Evolutionary conservation across 2,888 invertebrate species (phyloP).

Genomic region (Lasioglossum vierecki): DNA sequence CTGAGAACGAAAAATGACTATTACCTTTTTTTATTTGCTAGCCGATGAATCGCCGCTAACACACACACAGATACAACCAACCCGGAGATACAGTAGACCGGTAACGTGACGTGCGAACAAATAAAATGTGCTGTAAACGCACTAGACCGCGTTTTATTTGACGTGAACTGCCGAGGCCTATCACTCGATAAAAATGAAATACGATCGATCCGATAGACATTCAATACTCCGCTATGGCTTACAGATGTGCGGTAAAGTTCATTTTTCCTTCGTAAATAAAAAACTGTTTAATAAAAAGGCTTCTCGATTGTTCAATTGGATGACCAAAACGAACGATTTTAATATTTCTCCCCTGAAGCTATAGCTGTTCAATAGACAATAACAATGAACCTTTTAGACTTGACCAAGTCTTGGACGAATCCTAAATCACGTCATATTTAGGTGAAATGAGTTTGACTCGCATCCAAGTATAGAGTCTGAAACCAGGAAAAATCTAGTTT

Average conservation of each 20-base stretch:
- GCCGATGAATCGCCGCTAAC: background rate
- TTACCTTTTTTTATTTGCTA: background rate
- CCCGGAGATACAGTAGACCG: slow-evolving; percentile 1
- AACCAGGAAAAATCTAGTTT: too few species aligned
- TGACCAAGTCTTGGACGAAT: too few species aligned
- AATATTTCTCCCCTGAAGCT: too few species aligned
- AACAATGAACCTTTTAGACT: too few species aligned
- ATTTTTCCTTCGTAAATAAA: background rate
- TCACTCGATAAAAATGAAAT: background rate
- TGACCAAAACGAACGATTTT: too few species aligned
- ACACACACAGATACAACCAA: too few species aligned
- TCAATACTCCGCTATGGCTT: background rate
- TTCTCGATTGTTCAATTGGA: too few species aligned
- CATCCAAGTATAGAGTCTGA: too few species aligned
- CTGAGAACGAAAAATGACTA: background rate
- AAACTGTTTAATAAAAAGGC: background rate
- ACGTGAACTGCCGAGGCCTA: background rate
- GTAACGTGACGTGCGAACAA: slow-evolving; percentile 14
- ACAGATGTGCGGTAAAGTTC: background rate
- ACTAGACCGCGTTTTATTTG: background rate
- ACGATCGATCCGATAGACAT: background rate
- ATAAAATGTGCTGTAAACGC: slow-evolving; percentile 20
- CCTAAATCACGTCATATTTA: background rate
- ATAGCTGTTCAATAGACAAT: too few species aligned
- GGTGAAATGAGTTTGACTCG: background rate